Evolutionary conservation across 2,888 invertebrate species (phyloP).

Genomic region (Catocala nupta): DNA sequence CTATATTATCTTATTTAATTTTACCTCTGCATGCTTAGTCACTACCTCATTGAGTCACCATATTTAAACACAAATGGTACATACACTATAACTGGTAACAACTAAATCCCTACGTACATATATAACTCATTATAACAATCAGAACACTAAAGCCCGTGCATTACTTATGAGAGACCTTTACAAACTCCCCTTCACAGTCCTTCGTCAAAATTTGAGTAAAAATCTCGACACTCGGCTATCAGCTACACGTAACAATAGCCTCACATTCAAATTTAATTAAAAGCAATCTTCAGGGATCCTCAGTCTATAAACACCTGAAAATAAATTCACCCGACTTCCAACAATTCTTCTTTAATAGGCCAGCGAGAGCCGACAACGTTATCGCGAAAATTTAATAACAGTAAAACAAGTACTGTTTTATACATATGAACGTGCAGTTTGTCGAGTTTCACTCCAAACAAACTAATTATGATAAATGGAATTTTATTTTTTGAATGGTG

Average conservation of each 20-base stretch:
- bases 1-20: no score
- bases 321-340: constrained; percentile 68
- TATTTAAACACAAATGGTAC: no score
- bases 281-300: constrained; percentile 62
- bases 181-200: constrained; percentile 8
- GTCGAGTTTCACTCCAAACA: constrained; percentile 6
- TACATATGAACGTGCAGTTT: constrained; percentile 44
- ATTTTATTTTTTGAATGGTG: no score
- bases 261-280: constrained; percentile 69
- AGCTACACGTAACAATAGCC: constrained; percentile 40
- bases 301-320: constrained; percentile 60
- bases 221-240: constrained; percentile 27
- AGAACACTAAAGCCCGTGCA: constrained; percentile 14
- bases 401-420: constrained; percentile 58
- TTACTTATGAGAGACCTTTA: constrained; percentile 30
- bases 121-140: constrained; percentile 3
- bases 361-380: constrained; percentile 62
- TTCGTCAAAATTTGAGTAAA: constrained; percentile 44
- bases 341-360: constrained; percentile 75
- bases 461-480: no score
- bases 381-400: constrained; percentile 77
- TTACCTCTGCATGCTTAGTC: no score
- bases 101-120: no score
- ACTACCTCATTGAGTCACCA: no score
- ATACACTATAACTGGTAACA: no score